Base-by-base conservation (phyloP, 1,140 invertebrate species). In the Zaprionus kolodkinae region DNA sequence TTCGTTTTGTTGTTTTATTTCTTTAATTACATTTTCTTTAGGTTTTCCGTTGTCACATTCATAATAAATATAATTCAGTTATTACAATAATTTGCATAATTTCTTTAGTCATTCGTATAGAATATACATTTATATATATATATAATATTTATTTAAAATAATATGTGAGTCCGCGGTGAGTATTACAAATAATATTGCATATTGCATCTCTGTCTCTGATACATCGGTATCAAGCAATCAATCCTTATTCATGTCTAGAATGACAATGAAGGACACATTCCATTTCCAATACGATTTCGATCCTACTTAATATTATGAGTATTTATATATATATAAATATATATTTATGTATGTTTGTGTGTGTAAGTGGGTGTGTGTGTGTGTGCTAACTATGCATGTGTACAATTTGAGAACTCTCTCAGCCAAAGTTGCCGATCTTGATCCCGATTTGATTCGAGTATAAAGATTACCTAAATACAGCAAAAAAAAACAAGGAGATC, bases 121-220 rank as follows among this genome's bases (percentile, higher is more conserved):
- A 33, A 25, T 55, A 43, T 57, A 30, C 7, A 33, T 55, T 13
- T 35, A 57, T 59, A 27, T 67, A 43, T 67, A 43, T 65, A 36
- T 45, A 25, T 45, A 33, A 21, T 45, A 15, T 50, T 30, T 17
- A 50, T 35, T 50, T 12, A 35, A 72, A 66, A 72, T 67, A 60
- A 65, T 50, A 59, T 38, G 63, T 76, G 68, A 62, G 48, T 73
- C 50, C 77, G 45, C 35, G 76, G 45, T 50, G 78, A 78, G 80
- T 83, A 77, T 81, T 84, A 83, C 33, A 75, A 70, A 84, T 75
- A 70, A 83, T 83, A 83, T 81, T 76, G 76, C 78, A 64, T 61
- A 71, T 57, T 36, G 12, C 38, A 36, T 36, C 36, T 63, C 57
- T 66, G 40, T 73, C 40, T 55, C 64, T 9, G 40, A 61, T 61